phyloP scores from a whole-genome alignment of 2,113 vertebrate species.

The Oryzias melastigma region DNA sequence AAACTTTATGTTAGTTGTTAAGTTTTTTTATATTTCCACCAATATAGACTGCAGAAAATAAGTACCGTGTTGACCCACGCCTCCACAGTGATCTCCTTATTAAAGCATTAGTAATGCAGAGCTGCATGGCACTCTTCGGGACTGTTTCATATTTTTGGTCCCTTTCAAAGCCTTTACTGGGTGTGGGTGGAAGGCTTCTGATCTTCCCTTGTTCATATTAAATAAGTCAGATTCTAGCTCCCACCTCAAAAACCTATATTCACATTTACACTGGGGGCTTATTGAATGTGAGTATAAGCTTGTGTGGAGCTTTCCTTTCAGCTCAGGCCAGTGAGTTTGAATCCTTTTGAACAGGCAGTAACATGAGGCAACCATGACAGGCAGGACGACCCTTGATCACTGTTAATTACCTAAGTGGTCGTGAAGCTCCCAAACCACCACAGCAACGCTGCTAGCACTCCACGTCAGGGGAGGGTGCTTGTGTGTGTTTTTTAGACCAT shows the following conservation, averaged over 20 bases:
- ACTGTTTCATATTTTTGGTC: constrained; percentile 41
- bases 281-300: constrained; percentile 67
- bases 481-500: constrained; percentile 20
- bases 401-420: constrained; percentile 73
- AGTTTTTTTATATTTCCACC: too few relatives aligned
- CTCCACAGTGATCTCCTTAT: neutral
- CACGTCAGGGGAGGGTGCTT: constrained; percentile 29
- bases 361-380: constrained; percentile 69
- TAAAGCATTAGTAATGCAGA: constrained; percentile 3
- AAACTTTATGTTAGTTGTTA: too few relatives aligned
- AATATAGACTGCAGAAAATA: too few relatives aligned
- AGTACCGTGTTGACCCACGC: neutral
- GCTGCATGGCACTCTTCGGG: constrained; percentile 12
- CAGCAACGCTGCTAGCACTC: constrained; percentile 41
- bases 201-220: constrained; percentile 72
- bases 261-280: constrained; percentile 41
- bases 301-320: constrained; percentile 66
- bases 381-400: constrained; percentile 75
- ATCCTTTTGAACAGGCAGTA: constrained; percentile 72
- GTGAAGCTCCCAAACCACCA: constrained; percentile 66
- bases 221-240: constrained; percentile 68
- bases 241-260: constrained; percentile 58
- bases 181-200: constrained; percentile 62
- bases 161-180: constrained; percentile 50
- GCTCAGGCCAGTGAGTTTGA: constrained; percentile 72